Evolutionary conservation across 2,797 vertebrate genomes (phyloP), one percentile per base, ranked within the genome.

Genomic region (Hephaestus fuliginosus): DNA sequence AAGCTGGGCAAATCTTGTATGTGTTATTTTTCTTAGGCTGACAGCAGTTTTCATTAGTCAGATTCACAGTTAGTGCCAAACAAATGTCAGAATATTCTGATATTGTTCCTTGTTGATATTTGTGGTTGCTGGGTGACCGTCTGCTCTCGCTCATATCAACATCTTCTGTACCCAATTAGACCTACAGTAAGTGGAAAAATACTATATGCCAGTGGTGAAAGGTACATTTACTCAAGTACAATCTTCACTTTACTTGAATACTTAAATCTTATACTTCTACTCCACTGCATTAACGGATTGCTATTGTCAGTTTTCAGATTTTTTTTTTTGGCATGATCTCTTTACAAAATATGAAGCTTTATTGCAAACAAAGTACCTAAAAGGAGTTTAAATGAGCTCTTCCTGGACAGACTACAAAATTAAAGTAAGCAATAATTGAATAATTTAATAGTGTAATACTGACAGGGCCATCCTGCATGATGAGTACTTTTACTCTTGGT

Each of bases 91-190:
- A 17, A 61, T 44, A 15, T 52, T 33, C 58, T 66, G 1, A 65
- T 46, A 62, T 68, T 67, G 62, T 67, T 72, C 22, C 48, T 41
- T 77, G 81, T 83, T 78, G 33, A 84, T 70, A 41, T 72, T 49
- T 55, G 52, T 28, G 70, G 66, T 75, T 78, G 67, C 70, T 51
- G 36, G 56, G 77, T 33, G 68, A 79, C 67, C 5, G 4, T 63
- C 25, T 43, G 0, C 66, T n/a, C 22, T 39, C 5, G 22, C 48
- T 57, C 48, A 61, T 18, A 25, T 70, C 65, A 65, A 22, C 30
- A 7, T 74, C 43, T 43, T 66, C 28, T 53, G 5, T 30, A 5
- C 48, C 20, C 43, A 70, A 1, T 39, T 18, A 57, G 12, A 77
- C 20, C 51, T n/a, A 20, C 48, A 81, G 36, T 1, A 6, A 25